phyloP scores from a whole-genome alignment of 1,140 invertebrate genomes.

The Lepidurus couesii region DNA sequence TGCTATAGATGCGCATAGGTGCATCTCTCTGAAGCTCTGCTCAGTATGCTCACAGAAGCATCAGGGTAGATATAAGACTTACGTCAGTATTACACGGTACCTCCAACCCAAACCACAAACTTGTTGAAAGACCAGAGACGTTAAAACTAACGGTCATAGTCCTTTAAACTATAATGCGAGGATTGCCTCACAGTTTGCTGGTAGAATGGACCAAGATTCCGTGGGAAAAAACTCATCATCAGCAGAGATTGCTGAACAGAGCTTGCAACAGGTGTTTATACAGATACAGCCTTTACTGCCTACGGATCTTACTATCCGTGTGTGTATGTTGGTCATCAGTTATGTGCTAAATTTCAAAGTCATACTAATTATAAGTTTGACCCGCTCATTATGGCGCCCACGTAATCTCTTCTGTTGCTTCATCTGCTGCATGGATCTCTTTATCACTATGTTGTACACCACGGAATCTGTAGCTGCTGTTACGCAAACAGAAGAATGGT shows the following conservation, averaged over 20 bases:
- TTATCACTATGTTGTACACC: background rate
- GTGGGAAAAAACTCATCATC: background rate
- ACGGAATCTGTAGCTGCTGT: background rate
- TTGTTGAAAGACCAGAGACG: background rate
- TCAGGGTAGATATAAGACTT: too few species aligned
- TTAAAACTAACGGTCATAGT: background rate
- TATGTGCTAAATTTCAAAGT: background rate
- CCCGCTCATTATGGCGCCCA: background rate
- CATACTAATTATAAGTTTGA: background rate
- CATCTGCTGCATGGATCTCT: background rate
- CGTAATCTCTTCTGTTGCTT: slow-evolving; percentile 1
- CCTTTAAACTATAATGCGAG: background rate
- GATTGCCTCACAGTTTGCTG: background rate
- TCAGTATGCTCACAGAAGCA: too few species aligned
- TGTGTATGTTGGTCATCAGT: background rate
- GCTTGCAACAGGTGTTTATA: background rate
- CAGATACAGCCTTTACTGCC: background rate
- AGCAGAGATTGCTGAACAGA: background rate
- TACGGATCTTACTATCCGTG: background rate
- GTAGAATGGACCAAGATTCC: slow-evolving; percentile 1
- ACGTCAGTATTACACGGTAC: too few species aligned
- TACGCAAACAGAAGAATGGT: background rate
- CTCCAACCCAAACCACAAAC: too few species aligned
- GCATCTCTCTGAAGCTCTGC: too few species aligned
- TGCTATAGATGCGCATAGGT: too few species aligned